Evolutionary conservation across 2,888 invertebrate genomes (phyloP), one percentile per base, ranked within the genome.

Genomic region (Anthophora plumipes): DNA sequence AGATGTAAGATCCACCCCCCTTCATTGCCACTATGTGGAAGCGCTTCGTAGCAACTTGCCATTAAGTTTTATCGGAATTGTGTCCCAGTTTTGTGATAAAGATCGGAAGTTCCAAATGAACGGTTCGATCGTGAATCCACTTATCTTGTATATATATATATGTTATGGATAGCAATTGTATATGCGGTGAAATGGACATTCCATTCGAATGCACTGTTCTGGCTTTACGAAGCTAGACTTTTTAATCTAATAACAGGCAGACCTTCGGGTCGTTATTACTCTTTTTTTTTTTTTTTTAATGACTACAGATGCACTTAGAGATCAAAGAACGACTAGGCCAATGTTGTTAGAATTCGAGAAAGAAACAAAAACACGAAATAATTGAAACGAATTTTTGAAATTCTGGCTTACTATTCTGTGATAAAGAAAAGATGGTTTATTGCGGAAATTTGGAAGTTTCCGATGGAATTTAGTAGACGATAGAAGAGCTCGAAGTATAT

Each of bases 71-170:
- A 54, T 71, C 79, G 78, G 78, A 77, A 77, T 70, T 60, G 64
- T 71, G 78, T 79, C 78, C 59, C 78, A 52, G 71, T 77, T 77
- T 69, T 71, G 79, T 79, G 79, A 79, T 77, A 79, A 31, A 41
- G 66, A 72, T 78, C 78, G 79, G 43, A 20, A 9, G 43, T 70
- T 57, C 52, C 46, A 48, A 22, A 22, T 14, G 69, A 20, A 69
- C 55, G 31, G 4, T 57, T 61, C 73, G 77, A 59, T 72, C 72
- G 64, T 43, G 52, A 60, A 60, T 76, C 64, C 59, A 46, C 46
- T 59, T 54, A 67, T 67, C 66, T 60, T 77, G 73, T 66, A 67
- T 39, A 73, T 75, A 67, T 57, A 69, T 39, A 73, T 75, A 67
- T 57, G 59, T 57, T 69, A 75, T 61, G 70, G 70, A 75, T 66